Base-by-base conservation (phyloP, 2,797 vertebrate species). In the Geotrypetes seraphini region DNA sequence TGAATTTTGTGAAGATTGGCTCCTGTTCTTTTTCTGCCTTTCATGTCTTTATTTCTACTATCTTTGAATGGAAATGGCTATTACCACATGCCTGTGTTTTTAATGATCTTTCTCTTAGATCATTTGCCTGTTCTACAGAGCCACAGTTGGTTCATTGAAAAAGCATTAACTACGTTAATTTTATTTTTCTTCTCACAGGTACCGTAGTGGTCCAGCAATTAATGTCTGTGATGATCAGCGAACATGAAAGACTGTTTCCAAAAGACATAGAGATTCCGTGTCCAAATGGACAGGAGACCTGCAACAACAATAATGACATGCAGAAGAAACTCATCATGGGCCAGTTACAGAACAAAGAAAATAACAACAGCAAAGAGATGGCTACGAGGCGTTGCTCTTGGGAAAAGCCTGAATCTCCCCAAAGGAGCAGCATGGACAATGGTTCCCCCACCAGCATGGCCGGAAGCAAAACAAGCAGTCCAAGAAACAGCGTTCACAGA, bases 171-270 rank as follows among this genome's bases (percentile, higher is more conserved):
- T 10, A 5, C 28, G n/a, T 3, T n/a, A 10, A 6, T 23, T 13
- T 4, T 17, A 16, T 27, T 30, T 18, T 17, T 8, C 48, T 9
- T 43, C 59, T 60, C 52, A 6, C 64, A 99, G 96, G 95, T 65
- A 92, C 93, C 0, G 87, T 92, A 36, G 78, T 94, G 39, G 92
- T 97, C 42, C 95, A 98, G 77, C 96, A 99, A 68, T 69, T 99
- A 25, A 97, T 98, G 93, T 92, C 92, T 1, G 60, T 95, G 57
- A 71, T 99, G 72, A 99, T 99, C 12, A 89, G 91, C 44, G 87
- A 79, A 28, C 91, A 96, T 0, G 83, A 89, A n/a, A 59, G 66
- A 11, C 72, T 99, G 3, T 99, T 97, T 60, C 92, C 92, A 10
- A 77, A 47, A 39, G 84, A 83, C 1, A 39, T 80, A 33, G 91